phyloP scores from a whole-genome alignment of 2,113 vertebrate species.

The Brachypodius melanocephalos region DNA sequence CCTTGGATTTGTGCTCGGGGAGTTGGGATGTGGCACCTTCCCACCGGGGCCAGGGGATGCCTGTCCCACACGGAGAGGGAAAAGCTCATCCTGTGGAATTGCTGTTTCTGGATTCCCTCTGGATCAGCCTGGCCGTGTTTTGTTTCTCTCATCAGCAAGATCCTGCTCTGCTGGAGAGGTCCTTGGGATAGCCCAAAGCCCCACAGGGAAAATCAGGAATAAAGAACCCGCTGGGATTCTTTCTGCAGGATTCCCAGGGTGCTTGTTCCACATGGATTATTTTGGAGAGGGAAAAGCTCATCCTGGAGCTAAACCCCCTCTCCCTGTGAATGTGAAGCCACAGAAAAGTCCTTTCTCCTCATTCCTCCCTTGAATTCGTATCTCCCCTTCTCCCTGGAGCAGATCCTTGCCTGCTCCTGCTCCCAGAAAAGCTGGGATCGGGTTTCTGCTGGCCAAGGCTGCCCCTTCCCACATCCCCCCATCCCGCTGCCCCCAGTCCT shows the following conservation, averaged over 20 bases:
- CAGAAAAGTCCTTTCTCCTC: background rate
- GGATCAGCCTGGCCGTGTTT: background rate
- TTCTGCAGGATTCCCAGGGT: background rate
- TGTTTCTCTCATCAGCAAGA: background rate
- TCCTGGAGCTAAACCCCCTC: background rate
- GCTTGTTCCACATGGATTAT: too few species aligned
- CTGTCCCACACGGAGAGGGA: rapidly evolving
- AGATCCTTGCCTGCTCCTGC: background rate
- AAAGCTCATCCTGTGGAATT: background rate
- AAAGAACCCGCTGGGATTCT: background rate
- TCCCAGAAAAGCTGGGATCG: background rate
- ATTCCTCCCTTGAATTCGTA: background rate
- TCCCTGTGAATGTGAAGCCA: background rate
- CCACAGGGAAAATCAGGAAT: background rate
- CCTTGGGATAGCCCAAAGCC: background rate
- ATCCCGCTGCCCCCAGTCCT: background rate
- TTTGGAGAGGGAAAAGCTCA: too few species aligned
- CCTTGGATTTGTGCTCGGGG: rapidly evolving
- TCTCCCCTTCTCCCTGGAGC: background rate
- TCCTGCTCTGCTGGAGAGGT: background rate
- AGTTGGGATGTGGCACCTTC: background rate
- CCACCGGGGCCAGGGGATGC: rapidly evolving
- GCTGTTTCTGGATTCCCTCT: background rate
- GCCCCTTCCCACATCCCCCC: background rate
- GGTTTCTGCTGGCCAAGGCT: background rate